phyloP scores from a whole-genome alignment of 2,888 invertebrate species.

The Graphium colonna region DNA sequence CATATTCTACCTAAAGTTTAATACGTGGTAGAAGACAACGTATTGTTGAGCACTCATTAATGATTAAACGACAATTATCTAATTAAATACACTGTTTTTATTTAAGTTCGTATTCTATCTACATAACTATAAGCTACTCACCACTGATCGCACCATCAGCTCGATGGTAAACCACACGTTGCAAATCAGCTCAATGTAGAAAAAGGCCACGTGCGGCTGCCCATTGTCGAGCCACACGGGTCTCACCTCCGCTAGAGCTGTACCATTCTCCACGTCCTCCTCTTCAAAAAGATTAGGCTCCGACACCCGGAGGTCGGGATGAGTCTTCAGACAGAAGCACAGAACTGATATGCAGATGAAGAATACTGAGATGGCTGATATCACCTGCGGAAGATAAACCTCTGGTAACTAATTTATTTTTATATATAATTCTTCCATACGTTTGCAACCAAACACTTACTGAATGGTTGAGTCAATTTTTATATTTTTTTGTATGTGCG shows the following conservation, averaged over 20 bases:
- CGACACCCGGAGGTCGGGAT: constrained; percentile 89
- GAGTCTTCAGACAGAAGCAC: constrained; percentile 97
- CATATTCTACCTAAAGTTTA: too few species aligned
- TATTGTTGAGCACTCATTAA: too few species aligned
- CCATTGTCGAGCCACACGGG: constrained; percentile 76
- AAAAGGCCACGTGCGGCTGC: constrained; percentile 87
- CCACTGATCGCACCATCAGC: constrained; percentile 91
- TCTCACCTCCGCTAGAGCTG: constrained; percentile 35
- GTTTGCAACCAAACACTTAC: too few species aligned
- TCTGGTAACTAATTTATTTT: too few species aligned
- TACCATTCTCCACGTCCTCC: constrained; percentile 33
- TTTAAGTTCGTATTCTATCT: too few species aligned
- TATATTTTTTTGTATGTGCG: too few species aligned
- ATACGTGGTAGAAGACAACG: too few species aligned
- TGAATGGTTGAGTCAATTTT: too few species aligned
- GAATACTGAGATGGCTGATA: constrained; percentile 95
- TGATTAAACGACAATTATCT: too few species aligned
- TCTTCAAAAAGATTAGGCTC: constrained; percentile 38
- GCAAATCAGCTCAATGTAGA: constrained; percentile 95
- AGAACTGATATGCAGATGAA: constrained; percentile 98
- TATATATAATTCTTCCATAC: too few species aligned
- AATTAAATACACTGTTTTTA: too few species aligned
- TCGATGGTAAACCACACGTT: constrained; percentile 98
- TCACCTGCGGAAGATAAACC: constrained; percentile 82
- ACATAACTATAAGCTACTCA: too few species aligned